Percentiles rank a stretch among this genome's conserved stretches.
phyloP scores from a whole-genome alignment of 2,113 vertebrate genomes.

The Capreolus pygargus region DNA sequence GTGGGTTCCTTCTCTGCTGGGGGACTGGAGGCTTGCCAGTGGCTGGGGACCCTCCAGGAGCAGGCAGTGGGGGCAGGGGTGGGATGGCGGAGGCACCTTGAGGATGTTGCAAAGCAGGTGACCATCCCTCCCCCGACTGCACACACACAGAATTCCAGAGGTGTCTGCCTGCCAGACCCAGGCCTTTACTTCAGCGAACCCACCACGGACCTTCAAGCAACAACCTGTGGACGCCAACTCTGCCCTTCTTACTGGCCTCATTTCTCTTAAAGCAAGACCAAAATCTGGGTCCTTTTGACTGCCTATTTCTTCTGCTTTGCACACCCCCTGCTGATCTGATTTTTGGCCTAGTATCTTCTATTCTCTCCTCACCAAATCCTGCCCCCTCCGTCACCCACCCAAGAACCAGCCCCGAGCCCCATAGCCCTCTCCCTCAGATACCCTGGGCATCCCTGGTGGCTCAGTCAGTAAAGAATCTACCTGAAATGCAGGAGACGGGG shows the following conservation, averaged over 20 bases:
- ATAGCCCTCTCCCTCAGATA: not conserved
- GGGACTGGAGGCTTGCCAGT: not conserved
- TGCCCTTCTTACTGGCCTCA: not conserved
- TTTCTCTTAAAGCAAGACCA: not conserved
- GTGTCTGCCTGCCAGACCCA: not conserved
- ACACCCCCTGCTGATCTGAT: not conserved
- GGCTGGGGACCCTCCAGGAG: not conserved
- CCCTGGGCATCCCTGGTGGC: not conserved
- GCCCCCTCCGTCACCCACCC: fast-evolving
- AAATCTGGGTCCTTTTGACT: not conserved
- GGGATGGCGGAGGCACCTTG: not conserved
- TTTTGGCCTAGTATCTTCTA: not conserved
- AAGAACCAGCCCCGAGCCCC: not conserved
- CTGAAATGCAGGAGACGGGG: not conserved
- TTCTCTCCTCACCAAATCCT: fast-evolving
- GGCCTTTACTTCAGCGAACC: not conserved
- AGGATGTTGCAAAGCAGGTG: not conserved
- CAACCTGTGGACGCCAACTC: not conserved
- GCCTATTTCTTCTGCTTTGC: not conserved
- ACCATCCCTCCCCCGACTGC: not conserved
- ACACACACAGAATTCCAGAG: not conserved
- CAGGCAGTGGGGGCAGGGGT: not conserved
- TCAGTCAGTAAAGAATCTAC: not conserved
- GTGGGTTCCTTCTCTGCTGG: not conserved
- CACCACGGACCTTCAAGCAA: too few species aligned